Evolutionary conservation across 1,140 invertebrate species (phyloP), one percentile per base, ranked within the genome.

Genomic region (Papilio dardanus): DNA sequence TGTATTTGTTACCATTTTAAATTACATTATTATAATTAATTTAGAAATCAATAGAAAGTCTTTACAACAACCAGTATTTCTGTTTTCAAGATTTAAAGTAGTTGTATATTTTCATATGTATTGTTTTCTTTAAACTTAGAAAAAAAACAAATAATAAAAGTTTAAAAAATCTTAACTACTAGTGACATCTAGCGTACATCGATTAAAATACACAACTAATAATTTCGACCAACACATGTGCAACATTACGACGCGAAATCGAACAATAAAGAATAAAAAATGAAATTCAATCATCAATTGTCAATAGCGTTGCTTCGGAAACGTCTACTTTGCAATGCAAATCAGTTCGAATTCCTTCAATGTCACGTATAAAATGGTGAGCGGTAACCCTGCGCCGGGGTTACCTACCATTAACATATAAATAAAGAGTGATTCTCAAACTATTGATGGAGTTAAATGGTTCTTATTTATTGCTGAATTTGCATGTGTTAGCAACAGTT

Each of bases 401-500:
- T 87, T 86, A 83, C 77, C 54, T 16, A 37, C 62, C 75, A 92
- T 92, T 92, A 83, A 78, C 90, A 92, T 92, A 91, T 90, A 92
- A 91, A 91, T 91, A 91, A 88, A 85, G 82, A 89, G 84, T 87
- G 88, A 88, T 91, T 88, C 76, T 78, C 75, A 86, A n/a, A 89
- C 86, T 87, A 91, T 91, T 83, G 85, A 85, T 77, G 76, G 80
- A 79, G 80, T 79, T 77, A 82, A 83, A 81, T 54, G 79, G 42
- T 40, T 69, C 79, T 82, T 83, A 87, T 87, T 88, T 86, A 88
- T 83, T 77, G 78, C 24, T n/a, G 14, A 31, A 86, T 87, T 86
- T 79, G 79, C 84, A 86, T 87, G 81, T 69, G 71, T 77, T 68
- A 65, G 67, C 71, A 75, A 69, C 77, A 78, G 35, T 35, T 58